phyloP scores from a whole-genome alignment of 2,888 invertebrate species.

The Diaperis boleti region DNA sequence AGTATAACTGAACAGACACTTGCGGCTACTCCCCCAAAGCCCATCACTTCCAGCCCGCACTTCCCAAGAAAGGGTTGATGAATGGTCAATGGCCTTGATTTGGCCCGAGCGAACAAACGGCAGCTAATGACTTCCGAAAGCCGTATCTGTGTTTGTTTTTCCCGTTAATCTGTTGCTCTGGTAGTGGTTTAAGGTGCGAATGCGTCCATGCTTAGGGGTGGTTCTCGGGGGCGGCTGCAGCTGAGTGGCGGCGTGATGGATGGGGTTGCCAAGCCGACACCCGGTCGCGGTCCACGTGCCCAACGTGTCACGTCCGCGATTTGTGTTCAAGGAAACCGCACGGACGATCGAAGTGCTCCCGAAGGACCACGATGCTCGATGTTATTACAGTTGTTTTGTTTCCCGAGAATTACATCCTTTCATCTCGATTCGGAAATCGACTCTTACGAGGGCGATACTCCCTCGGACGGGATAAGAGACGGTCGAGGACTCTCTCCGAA shows the following conservation, averaged over 20 bases:
- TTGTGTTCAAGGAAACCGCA: slow-evolving; percentile 62
- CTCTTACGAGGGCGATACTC: slow-evolving; percentile 7
- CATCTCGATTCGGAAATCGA: slow-evolving; percentile 46
- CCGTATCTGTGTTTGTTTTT: slow-evolving; percentile 33
- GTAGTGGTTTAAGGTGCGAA: slow-evolving; percentile 35
- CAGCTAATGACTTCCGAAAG: slow-evolving; percentile 36
- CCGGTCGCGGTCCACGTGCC: slow-evolving; percentile 60
- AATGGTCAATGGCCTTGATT: slow-evolving; percentile 52
- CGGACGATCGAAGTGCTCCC: slow-evolving; percentile 61
- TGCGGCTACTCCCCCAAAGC: neutral
- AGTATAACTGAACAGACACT: no score
- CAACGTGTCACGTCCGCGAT: slow-evolving; percentile 63
- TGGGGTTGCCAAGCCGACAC: slow-evolving; percentile 60
- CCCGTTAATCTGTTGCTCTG: slow-evolving; percentile 37
- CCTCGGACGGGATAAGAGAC: slow-evolving; percentile 3
- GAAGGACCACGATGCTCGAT: slow-evolving; percentile 61
- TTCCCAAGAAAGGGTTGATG: slow-evolving; percentile 44
- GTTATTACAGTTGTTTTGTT: slow-evolving; percentile 66
- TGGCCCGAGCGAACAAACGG: slow-evolving; percentile 45
- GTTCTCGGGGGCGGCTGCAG: slow-evolving; percentile 27
- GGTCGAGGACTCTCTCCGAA: slow-evolving; percentile 5
- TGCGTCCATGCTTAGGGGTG: slow-evolving; percentile 18
- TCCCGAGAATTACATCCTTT: slow-evolving; percentile 57
- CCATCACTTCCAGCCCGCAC: neutral
- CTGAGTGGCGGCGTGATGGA: slow-evolving; percentile 58